These are phyloP conservation scores for Schlechtendalia chinensis DNA, from an alignment of 1,140 invertebrate genomes.

Conservation along the genomic window DNA sequence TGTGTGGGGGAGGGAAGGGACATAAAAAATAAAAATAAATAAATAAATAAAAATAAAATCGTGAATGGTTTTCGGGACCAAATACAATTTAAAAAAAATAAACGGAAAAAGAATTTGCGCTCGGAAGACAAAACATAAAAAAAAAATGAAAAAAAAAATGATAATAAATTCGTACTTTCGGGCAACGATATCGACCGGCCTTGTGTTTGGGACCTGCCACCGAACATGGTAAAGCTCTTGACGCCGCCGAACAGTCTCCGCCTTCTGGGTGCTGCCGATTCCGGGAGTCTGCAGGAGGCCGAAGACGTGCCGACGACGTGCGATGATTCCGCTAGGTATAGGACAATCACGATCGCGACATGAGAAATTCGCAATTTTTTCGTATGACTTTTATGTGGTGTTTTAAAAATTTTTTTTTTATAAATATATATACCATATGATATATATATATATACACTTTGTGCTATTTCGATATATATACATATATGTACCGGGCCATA, in stretches of 20 bases:
- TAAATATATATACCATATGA: no score
- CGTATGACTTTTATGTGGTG: neutral
- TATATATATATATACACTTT: neutral
- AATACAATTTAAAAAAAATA: constrained; percentile 50
- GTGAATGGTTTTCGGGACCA: neutral
- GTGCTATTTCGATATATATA: no score
- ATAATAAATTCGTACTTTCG: constrained; percentile 70
- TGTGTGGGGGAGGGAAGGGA: neutral
- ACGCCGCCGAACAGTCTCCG: constrained; percentile 69
- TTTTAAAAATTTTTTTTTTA: neutral
- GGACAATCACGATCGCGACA: constrained; percentile 45
- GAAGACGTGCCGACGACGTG: constrained; percentile 50
- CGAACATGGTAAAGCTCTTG: constrained; percentile 72
- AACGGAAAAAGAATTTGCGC: constrained; percentile 51
- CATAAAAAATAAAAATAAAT: constrained; percentile 4
- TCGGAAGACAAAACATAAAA: constrained; percentile 54
- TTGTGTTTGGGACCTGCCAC: constrained; percentile 61
- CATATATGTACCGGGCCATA: neutral
- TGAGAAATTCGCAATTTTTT: constrained; percentile 41
- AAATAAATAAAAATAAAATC: constrained; percentile 22
- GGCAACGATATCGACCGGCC: constrained; percentile 75
- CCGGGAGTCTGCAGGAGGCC: constrained; percentile 44
- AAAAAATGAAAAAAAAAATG: constrained; percentile 56
- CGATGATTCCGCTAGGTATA: constrained; percentile 45
- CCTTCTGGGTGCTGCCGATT: constrained; percentile 51